Conservation (phyloP, 2,888 invertebrate species). For the Elegia similella region DNA sequence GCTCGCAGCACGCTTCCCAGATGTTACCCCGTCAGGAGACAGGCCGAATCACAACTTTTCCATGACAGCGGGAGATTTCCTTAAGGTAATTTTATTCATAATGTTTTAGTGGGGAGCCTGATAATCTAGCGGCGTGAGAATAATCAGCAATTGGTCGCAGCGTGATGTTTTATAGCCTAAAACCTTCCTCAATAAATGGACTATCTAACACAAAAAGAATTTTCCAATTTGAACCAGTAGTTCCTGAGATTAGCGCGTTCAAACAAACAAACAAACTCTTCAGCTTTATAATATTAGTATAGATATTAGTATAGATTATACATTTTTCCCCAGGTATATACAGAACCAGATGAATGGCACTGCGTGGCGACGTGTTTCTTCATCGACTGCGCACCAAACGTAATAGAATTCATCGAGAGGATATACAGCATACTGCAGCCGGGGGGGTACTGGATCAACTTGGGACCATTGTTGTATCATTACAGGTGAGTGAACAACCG, state of each 20-base stretch:
- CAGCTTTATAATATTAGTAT: too few relatives aligned
- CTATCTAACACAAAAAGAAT: too few relatives aligned
- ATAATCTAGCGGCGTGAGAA: too few relatives aligned
- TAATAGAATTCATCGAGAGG: conserved; percentile 96
- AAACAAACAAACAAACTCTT: too few relatives aligned
- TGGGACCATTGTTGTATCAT: conserved; percentile 96
- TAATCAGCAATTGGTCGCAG: too few relatives aligned
- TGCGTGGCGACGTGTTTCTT: conserved; percentile 98
- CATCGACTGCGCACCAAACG: conserved; percentile 98
- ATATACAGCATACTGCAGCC: conserved; percentile 95
- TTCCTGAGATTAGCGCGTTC: too few relatives aligned
- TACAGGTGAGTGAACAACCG: conserved; percentile 82
- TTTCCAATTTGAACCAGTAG: too few relatives aligned
- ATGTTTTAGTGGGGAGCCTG: too few relatives aligned
- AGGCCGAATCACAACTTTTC: conserved; percentile 86
- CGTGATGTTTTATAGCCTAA: too few relatives aligned
- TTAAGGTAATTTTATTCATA: conserved; percentile 85
- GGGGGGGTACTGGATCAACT: conserved; percentile 93
- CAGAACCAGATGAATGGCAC: conserved; percentile 88
- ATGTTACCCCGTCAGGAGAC: conserved; percentile 88
- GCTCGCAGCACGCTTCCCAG: conserved; percentile 90
- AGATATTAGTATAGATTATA: too few relatives aligned
- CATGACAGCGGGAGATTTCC: conserved; percentile 98
- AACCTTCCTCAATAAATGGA: too few relatives aligned
- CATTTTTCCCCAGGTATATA: conserved; percentile 81